Base-by-base conservation (phyloP, 2,113 vertebrate genomes). In the Corvus moneduloides region DNA sequence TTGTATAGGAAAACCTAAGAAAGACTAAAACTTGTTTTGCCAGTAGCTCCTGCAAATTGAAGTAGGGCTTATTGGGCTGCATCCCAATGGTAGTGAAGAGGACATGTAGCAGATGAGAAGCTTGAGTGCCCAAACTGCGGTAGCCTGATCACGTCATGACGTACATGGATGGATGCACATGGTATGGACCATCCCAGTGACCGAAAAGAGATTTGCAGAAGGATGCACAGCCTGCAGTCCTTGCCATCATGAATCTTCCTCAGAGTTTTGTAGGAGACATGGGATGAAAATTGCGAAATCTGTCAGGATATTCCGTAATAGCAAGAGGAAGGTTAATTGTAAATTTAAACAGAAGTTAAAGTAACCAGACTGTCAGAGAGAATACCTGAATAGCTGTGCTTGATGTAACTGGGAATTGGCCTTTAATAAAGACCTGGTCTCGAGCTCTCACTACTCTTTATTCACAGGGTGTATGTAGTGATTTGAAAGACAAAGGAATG, bases 161-260 rank as follows among this genome's bases (percentile, higher is more conserved):
- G 26, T 44, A 1, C 41, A 32, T 69, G 86, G 41, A 64, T 87
- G 77, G 33, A 56, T 89, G 78, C 81, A 82, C 84, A 44, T 41
- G 51, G 43, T 23, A 58, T 91, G 49, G 37, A 46, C 77, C 89
- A 61, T 68, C 81, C 41, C 58, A 69, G 46, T 62, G 84, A 90
- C 74, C 0, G 0, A 66, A 80, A 66, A 82, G 46, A 58, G 46
- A 85, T 87, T 79, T 91, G 46, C 67, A 68, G 68, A 75, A 84
- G 44, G 49, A 66, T 73, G 69, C 51, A 89, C 56, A 87, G 66
- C 69, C 87, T 85, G 54, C 66, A 85, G 84, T 75, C 56, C 81
- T 91, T 95, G 89, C 62, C 91, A 93, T 44, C 49, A 32, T 82
- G 55, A 91, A 89, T 85, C 20, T 94, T 94, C 54, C 62, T 94